Conservation (phyloP, 2,888 invertebrate genomes). For the Polyommatus icarus region DNA sequence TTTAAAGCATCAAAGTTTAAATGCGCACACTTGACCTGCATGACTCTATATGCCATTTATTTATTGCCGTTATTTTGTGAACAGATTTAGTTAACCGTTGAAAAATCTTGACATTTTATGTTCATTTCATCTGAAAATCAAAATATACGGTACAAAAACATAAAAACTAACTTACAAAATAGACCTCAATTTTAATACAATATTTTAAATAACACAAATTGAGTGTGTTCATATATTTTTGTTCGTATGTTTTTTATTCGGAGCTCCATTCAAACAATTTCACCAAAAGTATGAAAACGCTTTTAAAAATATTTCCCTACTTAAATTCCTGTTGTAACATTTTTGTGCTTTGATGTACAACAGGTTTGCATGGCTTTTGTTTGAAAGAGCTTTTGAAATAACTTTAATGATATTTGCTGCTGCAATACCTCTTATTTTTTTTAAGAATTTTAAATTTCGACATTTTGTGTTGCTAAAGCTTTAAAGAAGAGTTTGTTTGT, state of each 20-base stretch:
- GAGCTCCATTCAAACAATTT: constrained; percentile 24
- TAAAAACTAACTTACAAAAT: neutral
- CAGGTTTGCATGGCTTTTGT: neutral
- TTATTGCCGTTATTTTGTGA: neutral
- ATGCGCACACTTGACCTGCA: too few relatives aligned
- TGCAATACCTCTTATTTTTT: neutral
- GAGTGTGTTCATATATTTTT: constrained; percentile 12
- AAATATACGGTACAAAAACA: neutral
- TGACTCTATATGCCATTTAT: too few relatives aligned
- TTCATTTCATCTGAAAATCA: neutral
- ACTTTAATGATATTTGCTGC: constrained; percentile 9
- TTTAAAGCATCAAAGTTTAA: too few relatives aligned
- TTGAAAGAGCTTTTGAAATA: neutral
- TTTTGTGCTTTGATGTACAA: constrained; percentile 2
- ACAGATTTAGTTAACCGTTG: neutral
- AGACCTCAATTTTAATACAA: neutral
- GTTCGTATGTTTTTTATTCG: neutral
- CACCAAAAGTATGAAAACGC: constrained; percentile 17
- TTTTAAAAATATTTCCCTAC: constrained; percentile 21
- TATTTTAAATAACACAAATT: neutral
- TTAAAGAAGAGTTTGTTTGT: too few relatives aligned
- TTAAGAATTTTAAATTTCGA: neutral
- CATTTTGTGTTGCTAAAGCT: neutral
- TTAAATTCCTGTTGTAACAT: constrained; percentile 9
- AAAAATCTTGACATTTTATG: neutral